Base-by-base conservation (phyloP, 1,140 invertebrate species). In the Wiebesia pumilae region DNA sequence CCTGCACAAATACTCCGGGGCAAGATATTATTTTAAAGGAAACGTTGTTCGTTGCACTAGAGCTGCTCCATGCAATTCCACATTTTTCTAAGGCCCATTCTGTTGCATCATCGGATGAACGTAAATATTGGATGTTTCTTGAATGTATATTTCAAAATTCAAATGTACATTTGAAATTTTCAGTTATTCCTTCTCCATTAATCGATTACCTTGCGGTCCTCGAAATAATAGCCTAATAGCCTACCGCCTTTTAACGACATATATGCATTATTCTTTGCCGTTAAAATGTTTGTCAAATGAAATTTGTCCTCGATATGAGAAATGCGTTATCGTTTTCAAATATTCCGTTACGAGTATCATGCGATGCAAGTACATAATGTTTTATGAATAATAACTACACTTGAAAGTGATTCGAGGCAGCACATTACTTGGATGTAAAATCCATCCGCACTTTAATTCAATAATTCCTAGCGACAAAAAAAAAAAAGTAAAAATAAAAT, bases 21-120 rank as follows among this genome's bases (percentile, higher is more conserved):
- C 40, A 71, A 71, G 73, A 43, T 77, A 77, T 83, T 73, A 73
- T 83, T 83, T 73, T 54, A 73, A 73, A 71, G 1, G 21, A 51
- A 9, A 73, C 16, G 35, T 71, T 69, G n/a, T 16, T 38, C 69
- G 38, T 71, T 71, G 35, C 69, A 38, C 35, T 71, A 3, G 33
- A 71, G 3, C 7, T 16, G 35, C n/a, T 71, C 21, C 58, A 27
- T 24, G 14, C 21, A 10, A 62, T 62, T 62, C 58, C 2, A 38
- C 33, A 38, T 71, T 71, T 71, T 71, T 38, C 35, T 71, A 71
- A 24, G 35, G 40, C 40, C 69, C 33, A 9, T 12, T 1, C 69
- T 71, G 19, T 71, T 33, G 33, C 69, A 30, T 14, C 33, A 71
- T 38, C 30, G 69, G 69, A 19, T 27, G 19, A 38, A 71, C 35